These are phyloP conservation scores for Centropus bengalensis DNA, from an alignment of 2,113 vertebrate species.

Conservation along the genomic window DNA sequence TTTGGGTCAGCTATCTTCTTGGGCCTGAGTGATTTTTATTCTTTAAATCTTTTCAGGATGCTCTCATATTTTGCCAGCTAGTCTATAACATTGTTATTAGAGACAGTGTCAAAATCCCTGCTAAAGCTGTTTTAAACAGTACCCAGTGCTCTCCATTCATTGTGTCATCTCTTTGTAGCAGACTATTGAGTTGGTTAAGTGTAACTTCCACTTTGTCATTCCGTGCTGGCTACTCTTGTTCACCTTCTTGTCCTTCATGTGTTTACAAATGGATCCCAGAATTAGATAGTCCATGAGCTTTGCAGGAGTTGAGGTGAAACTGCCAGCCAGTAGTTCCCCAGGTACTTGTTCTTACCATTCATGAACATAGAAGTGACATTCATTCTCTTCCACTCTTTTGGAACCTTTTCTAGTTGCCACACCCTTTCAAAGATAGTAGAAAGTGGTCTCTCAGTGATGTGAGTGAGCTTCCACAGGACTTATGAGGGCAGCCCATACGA, in stretches of 20 bases:
- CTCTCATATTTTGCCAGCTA: neutral
- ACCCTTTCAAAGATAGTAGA: neutral
- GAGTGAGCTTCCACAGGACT: neutral
- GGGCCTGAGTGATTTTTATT: neutral
- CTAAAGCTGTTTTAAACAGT: neutral
- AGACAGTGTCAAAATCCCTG: neutral
- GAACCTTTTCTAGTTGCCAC: neutral
- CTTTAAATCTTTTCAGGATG: neutral
- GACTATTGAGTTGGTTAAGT: neutral
- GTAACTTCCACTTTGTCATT: neutral
- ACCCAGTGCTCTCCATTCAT: neutral
- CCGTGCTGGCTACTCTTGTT: neutral
- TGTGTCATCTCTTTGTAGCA: neutral
- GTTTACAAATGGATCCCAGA: neutral
- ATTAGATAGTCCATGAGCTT: neutral
- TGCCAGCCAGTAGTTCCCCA: neutral
- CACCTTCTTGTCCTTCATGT: neutral
- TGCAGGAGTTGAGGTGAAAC: neutral
- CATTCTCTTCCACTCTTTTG: neutral
- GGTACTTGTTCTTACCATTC: neutral
- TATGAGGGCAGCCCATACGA: neutral
- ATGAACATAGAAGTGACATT: neutral
- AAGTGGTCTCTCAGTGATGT: neutral
- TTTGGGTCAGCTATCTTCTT: neutral
- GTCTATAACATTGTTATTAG: neutral